Evolutionary conservation across 2,888 invertebrate species (phyloP).

Genomic region (Creontiades dilutus): DNA sequence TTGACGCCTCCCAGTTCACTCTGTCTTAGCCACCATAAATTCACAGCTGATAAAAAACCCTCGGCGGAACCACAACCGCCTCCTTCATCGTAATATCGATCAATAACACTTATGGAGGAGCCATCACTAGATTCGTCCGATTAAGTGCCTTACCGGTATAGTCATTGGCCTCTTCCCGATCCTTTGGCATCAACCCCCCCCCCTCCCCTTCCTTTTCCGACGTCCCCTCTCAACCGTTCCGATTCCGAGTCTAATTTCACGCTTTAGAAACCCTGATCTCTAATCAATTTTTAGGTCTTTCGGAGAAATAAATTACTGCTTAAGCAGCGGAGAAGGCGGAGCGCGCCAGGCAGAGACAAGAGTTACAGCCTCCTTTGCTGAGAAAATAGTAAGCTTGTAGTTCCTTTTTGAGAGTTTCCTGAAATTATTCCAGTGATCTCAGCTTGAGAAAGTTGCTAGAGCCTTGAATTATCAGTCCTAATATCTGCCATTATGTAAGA

Average conservation of each 20-base stretch:
- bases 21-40: slow-evolving; percentile 74
- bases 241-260: slow-evolving; percentile 65
- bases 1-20: slow-evolving; percentile 73
- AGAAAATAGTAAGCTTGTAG: no score
- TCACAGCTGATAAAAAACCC: slow-evolving; percentile 74
- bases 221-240: not conserved
- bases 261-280: slow-evolving; percentile 71
- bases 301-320: slow-evolving; percentile 67
- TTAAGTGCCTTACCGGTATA: slow-evolving; percentile 68
- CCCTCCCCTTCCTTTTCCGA: no score
- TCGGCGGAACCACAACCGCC: slow-evolving; percentile 47
- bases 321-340: slow-evolving; percentile 68
- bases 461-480: no score
- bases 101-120: slow-evolving; percentile 68
- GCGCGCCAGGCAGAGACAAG: slow-evolving; percentile 40
- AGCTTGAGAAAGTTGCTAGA: no score
- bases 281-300: slow-evolving; percentile 71
- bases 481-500: no score
- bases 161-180: slow-evolving; percentile 55
- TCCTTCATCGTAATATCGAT: slow-evolving; percentile 69
- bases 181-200: slow-evolving; percentile 45
- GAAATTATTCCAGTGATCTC: no score
- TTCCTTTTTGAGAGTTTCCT: no score
- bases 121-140: slow-evolving; percentile 61
- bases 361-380: slow-evolving; percentile 16